These are phyloP conservation scores for Prionace glauca DNA, from an alignment of 2,797 vertebrate genomes.

Conservation along the genomic window DNA sequence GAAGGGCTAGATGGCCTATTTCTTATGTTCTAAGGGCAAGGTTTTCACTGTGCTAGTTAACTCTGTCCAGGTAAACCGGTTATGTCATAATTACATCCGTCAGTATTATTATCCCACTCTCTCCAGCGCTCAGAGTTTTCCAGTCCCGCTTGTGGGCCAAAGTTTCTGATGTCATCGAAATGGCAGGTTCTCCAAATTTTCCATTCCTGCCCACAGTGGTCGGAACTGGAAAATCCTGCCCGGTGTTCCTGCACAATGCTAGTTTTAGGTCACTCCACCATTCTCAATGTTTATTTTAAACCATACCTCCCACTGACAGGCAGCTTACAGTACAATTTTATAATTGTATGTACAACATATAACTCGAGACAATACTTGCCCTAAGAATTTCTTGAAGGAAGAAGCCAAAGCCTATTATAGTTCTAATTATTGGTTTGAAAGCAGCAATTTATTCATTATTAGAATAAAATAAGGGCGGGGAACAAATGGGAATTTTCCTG, in stretches of 20 bases:
- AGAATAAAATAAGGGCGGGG: background rate
- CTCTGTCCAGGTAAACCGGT: background rate
- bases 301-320: background rate
- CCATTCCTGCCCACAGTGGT: too few relatives aligned
- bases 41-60: too few relatives aligned
- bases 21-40: too few relatives aligned
- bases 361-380: background rate
- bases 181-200: too few relatives aligned
- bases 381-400: conserved; percentile 14
- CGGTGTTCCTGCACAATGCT: background rate
- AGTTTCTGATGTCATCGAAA: too few relatives aligned
- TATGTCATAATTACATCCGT: background rate
- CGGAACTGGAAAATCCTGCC: too few relatives aligned
- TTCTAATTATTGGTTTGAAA: background rate
- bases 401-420: background rate
- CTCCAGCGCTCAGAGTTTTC: background rate
- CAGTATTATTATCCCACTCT: background rate
- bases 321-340: background rate
- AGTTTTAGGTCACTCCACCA: background rate
- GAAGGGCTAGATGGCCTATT: too few relatives aligned
- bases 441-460: background rate
- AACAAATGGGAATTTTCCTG: background rate
- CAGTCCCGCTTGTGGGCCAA: too few relatives aligned
- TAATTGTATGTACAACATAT: background rate
- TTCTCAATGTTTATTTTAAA: background rate